Conservation (phyloP, 2,113 vertebrate genomes). For the Rhinoptilus africanus region DNA sequence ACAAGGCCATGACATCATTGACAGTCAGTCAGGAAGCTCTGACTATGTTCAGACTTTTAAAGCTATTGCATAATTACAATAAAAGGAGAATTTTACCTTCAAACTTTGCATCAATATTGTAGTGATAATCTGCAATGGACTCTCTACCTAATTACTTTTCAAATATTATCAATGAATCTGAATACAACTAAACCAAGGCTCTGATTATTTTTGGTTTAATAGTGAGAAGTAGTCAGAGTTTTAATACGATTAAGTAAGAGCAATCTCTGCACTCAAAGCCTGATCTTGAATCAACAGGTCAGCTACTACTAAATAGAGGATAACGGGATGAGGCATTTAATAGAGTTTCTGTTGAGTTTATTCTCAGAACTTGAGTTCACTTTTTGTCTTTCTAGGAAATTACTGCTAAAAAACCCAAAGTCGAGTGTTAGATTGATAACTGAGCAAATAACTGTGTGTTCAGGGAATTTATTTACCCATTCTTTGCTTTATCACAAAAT, state of each 20-base stretch:
- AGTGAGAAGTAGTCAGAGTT: background rate
- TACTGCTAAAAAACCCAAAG: background rate
- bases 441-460: background rate
- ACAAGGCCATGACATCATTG: background rate
- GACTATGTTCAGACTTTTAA: conserved; percentile 1
- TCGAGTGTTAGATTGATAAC: background rate
- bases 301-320: background rate
- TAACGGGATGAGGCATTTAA: background rate
- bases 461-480: background rate
- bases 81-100: background rate
- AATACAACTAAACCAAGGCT: background rate
- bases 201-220: background rate
- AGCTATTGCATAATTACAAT: background rate
- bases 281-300: background rate
- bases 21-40: conserved; percentile 4
- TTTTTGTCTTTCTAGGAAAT: background rate
- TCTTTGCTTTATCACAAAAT: background rate
- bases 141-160: background rate
- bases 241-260: background rate
- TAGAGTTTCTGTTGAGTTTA: background rate
- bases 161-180: background rate
- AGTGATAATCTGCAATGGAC: background rate
- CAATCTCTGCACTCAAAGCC: background rate
- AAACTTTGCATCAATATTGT: background rate
- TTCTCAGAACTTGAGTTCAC: background rate